A percentile compares a stretch with the other conserved stretches of the same genome.
phyloP scores from a whole-genome alignment of 2,113 vertebrate species.

The Oenanthe melanoleuca region DNA sequence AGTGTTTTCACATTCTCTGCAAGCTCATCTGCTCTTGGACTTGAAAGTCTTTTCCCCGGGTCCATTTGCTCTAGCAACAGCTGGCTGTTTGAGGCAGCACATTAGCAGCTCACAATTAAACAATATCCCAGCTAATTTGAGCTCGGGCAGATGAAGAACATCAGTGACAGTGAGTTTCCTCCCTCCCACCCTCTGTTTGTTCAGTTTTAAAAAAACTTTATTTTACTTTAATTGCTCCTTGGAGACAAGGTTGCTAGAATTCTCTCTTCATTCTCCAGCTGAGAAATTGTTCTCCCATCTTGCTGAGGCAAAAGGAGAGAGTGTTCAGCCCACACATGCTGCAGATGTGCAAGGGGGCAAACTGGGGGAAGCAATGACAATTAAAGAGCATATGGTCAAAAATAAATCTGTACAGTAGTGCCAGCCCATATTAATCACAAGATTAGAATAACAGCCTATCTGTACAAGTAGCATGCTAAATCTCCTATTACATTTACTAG shows the following conservation, averaged over 20 bases:
- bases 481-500: constrained; percentile 60
- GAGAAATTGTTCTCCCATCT: constrained; percentile 56
- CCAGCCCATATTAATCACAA: constrained; percentile 70
- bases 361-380: constrained; percentile 54
- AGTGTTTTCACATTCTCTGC: not conserved
- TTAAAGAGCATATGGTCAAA: constrained; percentile 76
- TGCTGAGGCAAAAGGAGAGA: constrained; percentile 32
- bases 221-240: constrained; percentile 57
- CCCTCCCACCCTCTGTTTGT: not conserved
- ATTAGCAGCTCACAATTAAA: constrained; percentile 57
- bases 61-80: constrained; percentile 34
- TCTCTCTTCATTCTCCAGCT: constrained; percentile 50
- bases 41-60: not conserved
- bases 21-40: constrained; percentile 21
- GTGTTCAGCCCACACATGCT: not conserved
- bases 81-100: constrained; percentile 51
- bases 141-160: not conserved
- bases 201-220: constrained; percentile 16
- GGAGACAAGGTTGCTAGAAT: constrained; percentile 31
- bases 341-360: constrained; percentile 66
- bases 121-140: constrained; percentile 40
- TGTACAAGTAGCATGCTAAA: constrained; percentile 66
- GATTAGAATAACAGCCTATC: constrained; percentile 72
- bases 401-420: constrained; percentile 80
- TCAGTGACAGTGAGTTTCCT: not conserved